Evolutionary conservation across 1,140 invertebrate genomes (phyloP).

Genomic region (Choristoneura fumiferana): DNA sequence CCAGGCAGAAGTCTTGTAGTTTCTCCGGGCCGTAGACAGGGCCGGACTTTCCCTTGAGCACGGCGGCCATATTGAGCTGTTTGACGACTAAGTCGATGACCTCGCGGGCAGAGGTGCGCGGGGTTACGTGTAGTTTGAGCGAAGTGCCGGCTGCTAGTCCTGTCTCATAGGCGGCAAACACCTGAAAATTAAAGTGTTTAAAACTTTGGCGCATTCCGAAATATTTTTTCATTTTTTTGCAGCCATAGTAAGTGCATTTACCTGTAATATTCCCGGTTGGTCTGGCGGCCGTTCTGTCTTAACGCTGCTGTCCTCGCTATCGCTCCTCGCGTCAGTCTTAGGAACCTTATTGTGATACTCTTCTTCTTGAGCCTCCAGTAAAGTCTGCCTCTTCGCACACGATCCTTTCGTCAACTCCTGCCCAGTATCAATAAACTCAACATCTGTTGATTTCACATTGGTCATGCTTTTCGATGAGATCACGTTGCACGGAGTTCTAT

Average conservation of each 20-base stretch:
- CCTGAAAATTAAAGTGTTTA: slow-evolving; percentile 79
- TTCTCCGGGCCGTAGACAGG: slow-evolving; percentile 91
- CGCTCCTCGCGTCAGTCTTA: slow-evolving; percentile 63
- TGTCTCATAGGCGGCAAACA: slow-evolving; percentile 97
- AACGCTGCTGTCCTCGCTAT: slow-evolving; percentile 38
- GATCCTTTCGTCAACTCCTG: slow-evolving; percentile 57
- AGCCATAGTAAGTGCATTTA: slow-evolving; percentile 32
- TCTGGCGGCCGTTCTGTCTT: slow-evolving; percentile 43
- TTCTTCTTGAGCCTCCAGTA: slow-evolving; percentile 63
- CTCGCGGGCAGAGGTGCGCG: slow-evolving; percentile 93
- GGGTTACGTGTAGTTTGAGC: slow-evolving; percentile 94
- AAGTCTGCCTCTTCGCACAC: slow-evolving; percentile 54
- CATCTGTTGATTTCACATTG: slow-evolving; percentile 72
- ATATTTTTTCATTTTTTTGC: too few species aligned
- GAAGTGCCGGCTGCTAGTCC: slow-evolving; percentile 94
- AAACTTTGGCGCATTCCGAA: not conserved
- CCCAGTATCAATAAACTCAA: slow-evolving; percentile 66
- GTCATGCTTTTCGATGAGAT: slow-evolving; percentile 80
- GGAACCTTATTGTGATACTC: slow-evolving; percentile 68
- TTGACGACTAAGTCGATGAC: slow-evolving; percentile 96
- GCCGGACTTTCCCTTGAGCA: slow-evolving; percentile 90
- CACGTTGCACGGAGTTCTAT: slow-evolving; percentile 54
- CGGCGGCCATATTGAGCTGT: slow-evolving; percentile 95
- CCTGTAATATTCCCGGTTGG: slow-evolving; percentile 68
- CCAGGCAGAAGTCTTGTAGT: slow-evolving; percentile 93